Base-by-base conservation (phyloP, 2,888 invertebrate species). In the Agriopis leucophaearia region DNA sequence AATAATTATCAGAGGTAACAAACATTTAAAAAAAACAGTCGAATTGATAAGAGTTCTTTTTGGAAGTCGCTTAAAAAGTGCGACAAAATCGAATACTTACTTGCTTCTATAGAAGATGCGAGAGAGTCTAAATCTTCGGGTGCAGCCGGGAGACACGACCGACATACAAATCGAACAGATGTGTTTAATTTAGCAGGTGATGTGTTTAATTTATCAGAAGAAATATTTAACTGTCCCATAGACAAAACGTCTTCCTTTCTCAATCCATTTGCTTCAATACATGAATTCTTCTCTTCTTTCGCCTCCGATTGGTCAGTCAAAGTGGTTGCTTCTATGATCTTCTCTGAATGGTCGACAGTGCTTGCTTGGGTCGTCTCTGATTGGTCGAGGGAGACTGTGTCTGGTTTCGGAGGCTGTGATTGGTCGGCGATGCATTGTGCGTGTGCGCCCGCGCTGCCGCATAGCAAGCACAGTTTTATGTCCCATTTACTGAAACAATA, bases 361-460 rank as follows among this genome's bases (percentile, higher is more conserved):
- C 15, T 4, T 18, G 15, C 13, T 40, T 12, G 7, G 10, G 36
- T 10, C 8, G 1, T 40, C 40, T 51, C 18, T 38, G 51, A 51
- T 60, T 60, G 42, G 51, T 35, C 16, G 9, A 59, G n/a, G 0
- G 40, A 27, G 18, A 6, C 75, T 44, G 40, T 65, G 15, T 27
- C 47, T 51, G 4, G 35, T 52, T 8, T 35, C 59, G 40, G 63
- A 51, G n/a, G 55, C 47, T 64, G 36, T 57, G 64, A 60, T 69
- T 64, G 64, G 55, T 45, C 66, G 38, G 38, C 9, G 2, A 74
- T 57, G 59, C 89, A 91, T 0, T 64, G 74, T 0, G 55, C 65
- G 75, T 93, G 92, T 1, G 73, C 74, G 3, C 88, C 91, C 3
- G 75, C 73, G 5, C 88, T 84, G 10, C 93, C 93, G 77, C 93